Evolutionary conservation across 2,113 vertebrate genomes (phyloP).

Genomic region (Penelope pileata): DNA sequence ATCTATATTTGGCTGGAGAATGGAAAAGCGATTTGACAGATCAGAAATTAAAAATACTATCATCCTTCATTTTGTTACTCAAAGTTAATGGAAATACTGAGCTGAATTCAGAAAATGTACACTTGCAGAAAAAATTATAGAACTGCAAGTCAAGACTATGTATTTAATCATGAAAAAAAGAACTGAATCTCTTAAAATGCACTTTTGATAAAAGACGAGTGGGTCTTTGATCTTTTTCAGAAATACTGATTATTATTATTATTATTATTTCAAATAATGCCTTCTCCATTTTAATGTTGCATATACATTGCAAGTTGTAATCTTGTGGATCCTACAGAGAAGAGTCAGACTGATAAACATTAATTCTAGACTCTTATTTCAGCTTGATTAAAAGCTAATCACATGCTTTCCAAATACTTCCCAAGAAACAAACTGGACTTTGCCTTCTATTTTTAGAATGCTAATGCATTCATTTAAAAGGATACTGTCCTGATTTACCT

Average conservation of each 20-base stretch:
- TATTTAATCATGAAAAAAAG: neutral
- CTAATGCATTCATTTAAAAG: neutral
- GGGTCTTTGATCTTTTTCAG: neutral
- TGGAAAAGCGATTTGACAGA: neutral
- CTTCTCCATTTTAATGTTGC: neutral
- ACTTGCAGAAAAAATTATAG: neutral
- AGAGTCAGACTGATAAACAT: neutral
- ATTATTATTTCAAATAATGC: neutral
- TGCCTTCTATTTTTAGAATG: neutral
- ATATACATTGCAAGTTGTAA: neutral
- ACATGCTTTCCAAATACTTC: neutral
- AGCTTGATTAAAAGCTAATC: neutral
- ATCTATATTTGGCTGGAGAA: constrained; percentile 44
- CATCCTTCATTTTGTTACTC: neutral
- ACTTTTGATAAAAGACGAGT: neutral
- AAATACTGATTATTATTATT: neutral
- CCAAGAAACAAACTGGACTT: neutral
- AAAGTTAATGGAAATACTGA: neutral
- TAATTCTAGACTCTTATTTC: neutral
- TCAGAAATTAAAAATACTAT: constrained; percentile 9
- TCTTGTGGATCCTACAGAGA: neutral
- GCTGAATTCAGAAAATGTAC: neutral
- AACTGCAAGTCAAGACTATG: neutral
- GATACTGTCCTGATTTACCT: neutral
- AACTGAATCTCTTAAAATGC: neutral